phyloP scores from a whole-genome alignment of 2,113 vertebrate species.

The Sceloporus tristichus region DNA sequence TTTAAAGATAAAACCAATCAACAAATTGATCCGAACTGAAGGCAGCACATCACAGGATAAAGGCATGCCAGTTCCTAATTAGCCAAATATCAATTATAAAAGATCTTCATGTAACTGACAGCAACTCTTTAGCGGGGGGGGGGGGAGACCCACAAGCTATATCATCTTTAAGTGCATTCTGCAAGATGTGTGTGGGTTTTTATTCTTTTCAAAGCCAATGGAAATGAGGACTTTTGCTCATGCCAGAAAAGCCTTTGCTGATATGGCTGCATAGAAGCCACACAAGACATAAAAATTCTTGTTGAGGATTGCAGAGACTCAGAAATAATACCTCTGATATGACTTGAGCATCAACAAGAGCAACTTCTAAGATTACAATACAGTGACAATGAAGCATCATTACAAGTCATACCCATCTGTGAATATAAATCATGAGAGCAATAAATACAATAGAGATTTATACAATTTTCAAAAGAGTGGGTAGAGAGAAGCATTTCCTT shows the following conservation, averaged over 20 bases:
- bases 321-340: not conserved
- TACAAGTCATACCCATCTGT: not conserved
- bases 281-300: not conserved
- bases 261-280: not conserved
- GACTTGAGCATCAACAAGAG: not conserved
- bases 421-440: not conserved
- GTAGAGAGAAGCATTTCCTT: not conserved
- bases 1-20: conserved; percentile 27
- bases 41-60: conserved; percentile 5
- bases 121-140: not conserved
- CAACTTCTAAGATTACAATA: not conserved
- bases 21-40: conserved; percentile 53
- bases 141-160: not conserved
- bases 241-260: not conserved
- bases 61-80: conserved; percentile 35
- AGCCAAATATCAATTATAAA: conserved; percentile 29
- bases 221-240: conserved; percentile 7
- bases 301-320: not conserved
- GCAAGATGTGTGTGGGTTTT: conserved; percentile 12
- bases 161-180: not conserved
- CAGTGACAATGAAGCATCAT: not conserved
- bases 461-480: not conserved
- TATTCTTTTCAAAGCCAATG: not conserved
- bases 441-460: not conserved
- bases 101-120: conserved; percentile 19